Conservation (phyloP, 2,888 invertebrate species). For the Eupithecia insigniata region DNA sequence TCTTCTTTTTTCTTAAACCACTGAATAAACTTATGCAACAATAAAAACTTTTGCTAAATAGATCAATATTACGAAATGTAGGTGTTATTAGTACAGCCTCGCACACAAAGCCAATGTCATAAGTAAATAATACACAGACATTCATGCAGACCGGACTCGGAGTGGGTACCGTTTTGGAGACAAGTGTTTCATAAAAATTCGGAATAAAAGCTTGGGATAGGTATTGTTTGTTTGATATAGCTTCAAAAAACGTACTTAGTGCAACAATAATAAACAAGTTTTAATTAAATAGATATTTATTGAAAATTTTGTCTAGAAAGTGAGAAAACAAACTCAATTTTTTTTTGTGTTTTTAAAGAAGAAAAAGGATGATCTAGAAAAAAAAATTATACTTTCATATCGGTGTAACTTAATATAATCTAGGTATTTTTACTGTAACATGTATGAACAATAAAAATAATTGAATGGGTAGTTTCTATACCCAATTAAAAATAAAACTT, state of each 20-base stretch:
- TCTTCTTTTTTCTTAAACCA: too few relatives aligned
- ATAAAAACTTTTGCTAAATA: slow-evolving; percentile 7
- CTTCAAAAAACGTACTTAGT: too few relatives aligned
- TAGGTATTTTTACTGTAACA: not conserved
- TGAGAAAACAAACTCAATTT: too few relatives aligned
- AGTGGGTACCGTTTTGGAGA: slow-evolving; percentile 20
- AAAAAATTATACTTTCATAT: too few relatives aligned
- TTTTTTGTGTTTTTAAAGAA: too few relatives aligned
- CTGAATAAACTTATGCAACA: not conserved
- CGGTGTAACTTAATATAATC: not conserved
- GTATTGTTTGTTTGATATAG: not conserved
- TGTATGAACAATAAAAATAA: not conserved
- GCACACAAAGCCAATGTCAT: slow-evolving; percentile 42
- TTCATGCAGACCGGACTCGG: slow-evolving; percentile 20
- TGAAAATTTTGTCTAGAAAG: too few relatives aligned
- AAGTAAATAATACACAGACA: slow-evolving; percentile 37
- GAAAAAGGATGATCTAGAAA: not conserved
- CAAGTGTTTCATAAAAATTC: slow-evolving; percentile 12
- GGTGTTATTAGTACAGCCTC: slow-evolving; percentile 13
- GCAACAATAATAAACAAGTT: too few relatives aligned
- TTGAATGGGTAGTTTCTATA: not conserved
- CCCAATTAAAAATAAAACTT: not conserved
- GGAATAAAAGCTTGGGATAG: not conserved
- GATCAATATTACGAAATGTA: slow-evolving; percentile 30
- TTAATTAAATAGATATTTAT: too few relatives aligned